A percentile compares a stretch with the other conserved stretches of the same genome.
phyloP scores from a whole-genome alignment of 2,888 invertebrate genomes.

The Malacosoma neustria region DNA sequence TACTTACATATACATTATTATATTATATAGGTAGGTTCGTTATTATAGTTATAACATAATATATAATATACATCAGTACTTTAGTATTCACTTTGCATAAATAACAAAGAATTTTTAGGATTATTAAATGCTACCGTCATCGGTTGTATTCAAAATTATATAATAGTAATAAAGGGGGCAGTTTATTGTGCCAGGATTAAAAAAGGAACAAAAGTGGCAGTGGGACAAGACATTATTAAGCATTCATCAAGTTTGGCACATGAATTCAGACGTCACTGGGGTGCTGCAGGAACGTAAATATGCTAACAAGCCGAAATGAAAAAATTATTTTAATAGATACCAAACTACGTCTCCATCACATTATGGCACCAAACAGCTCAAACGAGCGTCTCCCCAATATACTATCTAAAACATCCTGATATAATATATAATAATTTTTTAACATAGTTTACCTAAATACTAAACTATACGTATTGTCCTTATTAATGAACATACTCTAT shows the following conservation, averaged over 20 bases:
- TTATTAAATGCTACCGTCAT: slow-evolving; percentile 28
- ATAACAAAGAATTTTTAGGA: no score
- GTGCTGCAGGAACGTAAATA: slow-evolving; percentile 10
- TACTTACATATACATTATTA: slow-evolving; percentile 33
- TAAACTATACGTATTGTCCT: slow-evolving; percentile 31
- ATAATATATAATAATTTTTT: slow-evolving; percentile 10
- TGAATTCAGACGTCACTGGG: slow-evolving; percentile 19
- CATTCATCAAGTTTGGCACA: slow-evolving; percentile 30
- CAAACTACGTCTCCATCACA: slow-evolving; percentile 38
- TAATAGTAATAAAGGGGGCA: neutral
- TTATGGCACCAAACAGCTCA: slow-evolving; percentile 46
- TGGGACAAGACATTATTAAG: slow-evolving; percentile 7
- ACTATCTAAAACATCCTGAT: slow-evolving; percentile 9
- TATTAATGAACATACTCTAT: slow-evolving; percentile 16
- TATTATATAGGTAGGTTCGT: slow-evolving; percentile 18
- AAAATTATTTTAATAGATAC: slow-evolving; percentile 27
- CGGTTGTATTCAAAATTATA: no score
- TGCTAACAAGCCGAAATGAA: slow-evolving; percentile 17
- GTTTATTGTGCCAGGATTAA: neutral
- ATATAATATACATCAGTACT: slow-evolving; percentile 22
- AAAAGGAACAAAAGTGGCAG: slow-evolving; percentile 21
- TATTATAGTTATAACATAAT: slow-evolving; percentile 14
- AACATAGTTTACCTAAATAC: slow-evolving; percentile 22
- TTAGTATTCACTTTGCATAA: slow-evolving; percentile 18
- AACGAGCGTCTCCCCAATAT: slow-evolving; percentile 17